Percentiles rank a stretch among this genome's conserved stretches.
Evolutionary conservation across 2,113 vertebrate genomes (phyloP).

Genomic region (Puntigrus tetrazona): DNA sequence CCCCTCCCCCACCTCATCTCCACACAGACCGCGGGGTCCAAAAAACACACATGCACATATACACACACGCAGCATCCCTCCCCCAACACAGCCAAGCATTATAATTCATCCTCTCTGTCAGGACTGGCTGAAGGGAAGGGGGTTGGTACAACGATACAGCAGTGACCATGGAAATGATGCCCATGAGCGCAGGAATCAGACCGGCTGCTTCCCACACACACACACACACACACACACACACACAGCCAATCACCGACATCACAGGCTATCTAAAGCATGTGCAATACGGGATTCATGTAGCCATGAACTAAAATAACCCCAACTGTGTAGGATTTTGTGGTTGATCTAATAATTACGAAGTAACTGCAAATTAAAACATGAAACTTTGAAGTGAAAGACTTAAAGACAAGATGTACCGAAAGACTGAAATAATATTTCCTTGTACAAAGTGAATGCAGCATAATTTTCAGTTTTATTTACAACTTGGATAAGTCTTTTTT

Average conservation of each 20-base stretch:
- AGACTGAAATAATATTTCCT: too few relatives aligned
- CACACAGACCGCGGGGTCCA: conserved; percentile 12
- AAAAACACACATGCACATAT: conserved; percentile 16
- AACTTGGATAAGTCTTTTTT: neutral
- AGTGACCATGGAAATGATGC: conserved; percentile 37
- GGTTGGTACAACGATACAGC: neutral
- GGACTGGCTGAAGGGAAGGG: conserved; percentile 14
- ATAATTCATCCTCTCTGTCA: conserved; percentile 27
- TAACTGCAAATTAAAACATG: neutral
- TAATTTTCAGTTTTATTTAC: neutral
- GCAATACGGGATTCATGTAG: neutral
- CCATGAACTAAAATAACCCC: neutral
- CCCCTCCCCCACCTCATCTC: conserved; percentile 13
- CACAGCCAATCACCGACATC: neutral
- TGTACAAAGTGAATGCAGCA: neutral
- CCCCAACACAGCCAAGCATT: neutral
- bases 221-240: neutral
- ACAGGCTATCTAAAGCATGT: neutral
- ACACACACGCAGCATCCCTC: neutral
- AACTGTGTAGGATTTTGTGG: neutral
- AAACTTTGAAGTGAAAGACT: too few relatives aligned
- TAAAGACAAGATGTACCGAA: too few relatives aligned
- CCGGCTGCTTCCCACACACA: neutral
- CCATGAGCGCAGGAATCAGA: conserved; percentile 22
- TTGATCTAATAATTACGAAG: neutral